Base-by-base conservation (phyloP, 2,888 invertebrate species). In the Alitta virens region DNA sequence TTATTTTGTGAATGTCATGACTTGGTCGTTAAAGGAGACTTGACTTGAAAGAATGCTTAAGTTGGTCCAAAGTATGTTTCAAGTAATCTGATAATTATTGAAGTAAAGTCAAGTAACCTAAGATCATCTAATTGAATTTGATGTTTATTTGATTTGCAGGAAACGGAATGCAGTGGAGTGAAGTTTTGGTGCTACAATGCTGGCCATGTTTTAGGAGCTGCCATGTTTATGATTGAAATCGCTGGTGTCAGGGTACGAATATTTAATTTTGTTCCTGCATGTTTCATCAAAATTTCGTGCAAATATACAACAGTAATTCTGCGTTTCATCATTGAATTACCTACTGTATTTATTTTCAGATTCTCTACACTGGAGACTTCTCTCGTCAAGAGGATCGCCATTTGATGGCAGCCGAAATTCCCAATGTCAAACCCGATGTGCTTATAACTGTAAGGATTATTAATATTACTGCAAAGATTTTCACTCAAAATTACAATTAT, bases 201-300 rank as follows among this genome's bases (percentile, higher is more conserved):
- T 0, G 99, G 99, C 0, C 99, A 99, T 83, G 99, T 99, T 2
- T 85, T 99, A 0, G 99, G 99, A 0, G 99, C 99, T 0, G 98
- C 98, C 60, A 99, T 99, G 98, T 99, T 99, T 81, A 97, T 99
- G 96, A 93, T 99, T 63, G 98, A 99, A 86, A 99, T 99, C 56
- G 99, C 98, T 33, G 99, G 98, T 16, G 96, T 98, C 1, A 95
- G 94, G 85, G 82, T 84, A 61, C 42, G 38, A 5, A 7, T 40
- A 40, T 9, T 12, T 40, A 40, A 40, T 16, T 16, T 40, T 40
- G 9, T 16, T 40, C 12, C 40, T 40, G 40, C 40, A 40, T 12
- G 16, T 12, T 12, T 40, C 9, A 12, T 40, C 40, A 40, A 40
- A 40, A 16, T 40, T 9, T 40, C 12, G 16, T 40, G 16, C 16